phyloP scores from a whole-genome alignment of 53 echinoderm and acorn worm genomes.

The Paracentrotus lividus region DNA sequence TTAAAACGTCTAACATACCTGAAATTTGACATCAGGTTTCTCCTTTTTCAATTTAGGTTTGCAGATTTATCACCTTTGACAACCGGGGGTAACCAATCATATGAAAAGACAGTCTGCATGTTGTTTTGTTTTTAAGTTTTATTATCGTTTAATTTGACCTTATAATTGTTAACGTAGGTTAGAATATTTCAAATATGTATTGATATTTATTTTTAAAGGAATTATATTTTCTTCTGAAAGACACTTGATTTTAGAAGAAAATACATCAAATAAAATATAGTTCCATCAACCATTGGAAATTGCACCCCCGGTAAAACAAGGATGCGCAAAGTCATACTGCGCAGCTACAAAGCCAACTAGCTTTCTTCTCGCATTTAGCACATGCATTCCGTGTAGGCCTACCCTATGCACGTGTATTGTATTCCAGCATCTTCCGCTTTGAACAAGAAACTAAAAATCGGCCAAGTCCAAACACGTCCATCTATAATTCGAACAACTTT shows the following conservation, averaged over 20 bases:
- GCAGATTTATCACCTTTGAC: neutral
- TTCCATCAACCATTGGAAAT: too few relatives aligned
- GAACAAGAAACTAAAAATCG: neutral
- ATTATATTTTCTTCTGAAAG: too few relatives aligned
- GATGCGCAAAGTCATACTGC: neutral
- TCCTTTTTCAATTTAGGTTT: neutral
- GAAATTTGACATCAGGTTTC: neutral
- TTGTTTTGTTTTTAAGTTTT: too few relatives aligned
- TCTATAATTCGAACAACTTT: neutral
- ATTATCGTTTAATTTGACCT: too few relatives aligned
- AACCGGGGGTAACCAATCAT: neutral
- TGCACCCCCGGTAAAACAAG: neutral
- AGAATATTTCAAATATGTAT: neutral
- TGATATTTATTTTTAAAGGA: neutral
- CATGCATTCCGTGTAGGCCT: too few relatives aligned
- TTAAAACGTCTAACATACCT: neutral
- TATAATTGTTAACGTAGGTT: too few relatives aligned
- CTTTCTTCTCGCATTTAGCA: too few relatives aligned
- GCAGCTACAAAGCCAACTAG: neutral
- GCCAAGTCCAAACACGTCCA: neutral
- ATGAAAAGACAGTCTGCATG: neutral
- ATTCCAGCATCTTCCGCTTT: too few relatives aligned
- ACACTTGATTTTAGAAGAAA: too few relatives aligned
- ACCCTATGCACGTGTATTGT: too few relatives aligned
- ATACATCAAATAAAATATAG: too few relatives aligned